These are phyloP conservation scores for Telenomus remus DNA, from an alignment of 1,140 invertebrate species.

Conservation along the genomic window DNA sequence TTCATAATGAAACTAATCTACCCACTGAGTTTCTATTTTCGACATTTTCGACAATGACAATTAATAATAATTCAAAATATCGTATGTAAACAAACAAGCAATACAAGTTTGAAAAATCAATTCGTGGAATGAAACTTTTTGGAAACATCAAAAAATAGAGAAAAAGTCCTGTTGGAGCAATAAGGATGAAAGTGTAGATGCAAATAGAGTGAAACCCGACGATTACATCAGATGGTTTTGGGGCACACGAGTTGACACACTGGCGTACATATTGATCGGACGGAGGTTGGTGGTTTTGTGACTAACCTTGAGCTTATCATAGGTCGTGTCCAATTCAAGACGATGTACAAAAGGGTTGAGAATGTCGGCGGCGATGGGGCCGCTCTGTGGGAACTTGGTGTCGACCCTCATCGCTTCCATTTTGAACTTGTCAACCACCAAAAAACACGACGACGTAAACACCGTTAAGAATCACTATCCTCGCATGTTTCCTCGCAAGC, in stretches of 20 bases:
- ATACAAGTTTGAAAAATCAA: too few species aligned
- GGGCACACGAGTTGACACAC: not conserved
- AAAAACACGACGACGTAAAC: not conserved
- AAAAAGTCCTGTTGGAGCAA: too few species aligned
- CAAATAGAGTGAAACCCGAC: too few species aligned
- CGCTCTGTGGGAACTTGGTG: slow-evolving; percentile 49
- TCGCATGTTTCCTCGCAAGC: slow-evolving; percentile 4
- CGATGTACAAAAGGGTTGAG: slow-evolving; percentile 90
- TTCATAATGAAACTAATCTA: too few species aligned
- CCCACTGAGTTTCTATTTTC: too few species aligned
- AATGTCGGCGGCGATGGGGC: slow-evolving; percentile 74
- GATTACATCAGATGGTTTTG: too few species aligned
- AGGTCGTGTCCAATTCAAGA: slow-evolving; percentile 86
- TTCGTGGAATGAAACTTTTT: too few species aligned
- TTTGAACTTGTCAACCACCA: not conserved
- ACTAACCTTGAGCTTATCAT: slow-evolving; percentile 90
- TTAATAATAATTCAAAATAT: too few species aligned
- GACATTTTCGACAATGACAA: too few species aligned
- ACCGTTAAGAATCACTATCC: not conserved
- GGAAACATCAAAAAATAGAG: too few species aligned
- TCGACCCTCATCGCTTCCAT: slow-evolving; percentile 58
- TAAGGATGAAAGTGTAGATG: too few species aligned
- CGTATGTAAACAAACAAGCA: too few species aligned
- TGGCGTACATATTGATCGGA: slow-evolving; percentile 15
- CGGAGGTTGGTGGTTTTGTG: slow-evolving; percentile 5